phyloP scores from a whole-genome alignment of 1,140 invertebrate species.

The Theocolax elegans region DNA sequence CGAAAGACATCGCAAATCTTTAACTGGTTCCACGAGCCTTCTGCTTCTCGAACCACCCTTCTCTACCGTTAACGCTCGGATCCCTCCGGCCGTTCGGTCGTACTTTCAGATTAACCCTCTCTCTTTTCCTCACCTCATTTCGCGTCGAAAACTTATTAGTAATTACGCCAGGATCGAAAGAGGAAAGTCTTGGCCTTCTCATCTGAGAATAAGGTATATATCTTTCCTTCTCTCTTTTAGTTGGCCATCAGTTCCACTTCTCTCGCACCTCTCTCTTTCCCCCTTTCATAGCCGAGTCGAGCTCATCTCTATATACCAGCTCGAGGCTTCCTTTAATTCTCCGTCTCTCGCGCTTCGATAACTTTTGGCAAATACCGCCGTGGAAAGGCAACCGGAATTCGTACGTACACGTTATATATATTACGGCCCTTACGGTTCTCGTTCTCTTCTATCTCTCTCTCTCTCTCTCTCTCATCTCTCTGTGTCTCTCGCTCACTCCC shows the following conservation, averaged over 20 bases:
- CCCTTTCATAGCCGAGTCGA: slow-evolving; percentile 40
- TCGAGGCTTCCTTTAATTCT: slow-evolving; percentile 56
- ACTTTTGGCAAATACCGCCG: slow-evolving; percentile 55
- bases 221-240: slow-evolving; percentile 30
- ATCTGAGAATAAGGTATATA: slow-evolving; percentile 47
- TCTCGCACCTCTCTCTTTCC: slow-evolving; percentile 17
- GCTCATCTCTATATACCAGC: slow-evolving; percentile 41
- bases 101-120: slow-evolving; percentile 68
- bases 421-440: not conserved
- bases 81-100: slow-evolving; percentile 55
- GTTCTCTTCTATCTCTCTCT: not conserved
- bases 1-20: slow-evolving; percentile 69
- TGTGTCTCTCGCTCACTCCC: slow-evolving; percentile 19
- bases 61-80: slow-evolving; percentile 18
- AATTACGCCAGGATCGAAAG: slow-evolving; percentile 65
- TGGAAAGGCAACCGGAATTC: slow-evolving; percentile 50
- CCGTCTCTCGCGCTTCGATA: slow-evolving; percentile 56
- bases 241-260: slow-evolving; percentile 28
- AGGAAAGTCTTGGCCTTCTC: slow-evolving; percentile 53
- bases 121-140: slow-evolving; percentile 68
- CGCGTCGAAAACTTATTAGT: slow-evolving; percentile 69
- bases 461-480: slow-evolving; percentile 39
- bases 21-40: slow-evolving; percentile 60
- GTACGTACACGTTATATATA: not conserved
- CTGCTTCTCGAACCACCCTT: slow-evolving; percentile 48